A percentile compares a stretch with the other conserved stretches of the same genome.
Conservation (phyloP, 1,140 invertebrate species). For the Aporrectodea caliginosa region DNA sequence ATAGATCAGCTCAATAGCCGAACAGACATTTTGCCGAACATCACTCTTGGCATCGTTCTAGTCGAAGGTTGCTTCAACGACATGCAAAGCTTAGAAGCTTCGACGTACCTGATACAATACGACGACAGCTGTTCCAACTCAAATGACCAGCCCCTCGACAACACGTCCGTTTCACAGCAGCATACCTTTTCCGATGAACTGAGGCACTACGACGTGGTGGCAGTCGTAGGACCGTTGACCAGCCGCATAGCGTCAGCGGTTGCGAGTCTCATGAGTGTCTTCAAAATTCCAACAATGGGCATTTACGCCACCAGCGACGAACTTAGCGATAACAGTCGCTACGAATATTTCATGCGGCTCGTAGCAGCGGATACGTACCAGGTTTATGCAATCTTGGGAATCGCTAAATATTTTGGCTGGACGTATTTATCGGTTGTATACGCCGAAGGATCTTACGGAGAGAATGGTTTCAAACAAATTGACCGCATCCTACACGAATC, state of each 20-base stretch:
- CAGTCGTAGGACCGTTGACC: not conserved
- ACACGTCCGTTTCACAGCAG: too few relatives aligned
- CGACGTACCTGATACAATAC: too few relatives aligned
- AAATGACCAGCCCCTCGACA: too few relatives aligned
- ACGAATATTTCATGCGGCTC: slow-evolving; percentile 46
- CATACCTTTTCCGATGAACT: too few relatives aligned
- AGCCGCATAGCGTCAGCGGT: slow-evolving; percentile 66
- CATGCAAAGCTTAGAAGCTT: too few relatives aligned
- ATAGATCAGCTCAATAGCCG: too few relatives aligned
- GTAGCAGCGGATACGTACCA: slow-evolving; percentile 58
- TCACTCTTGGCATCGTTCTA: too few relatives aligned
- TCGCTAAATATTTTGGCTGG: slow-evolving; percentile 64
- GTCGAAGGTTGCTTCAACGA: too few relatives aligned
- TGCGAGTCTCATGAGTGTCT: slow-evolving; percentile 60
- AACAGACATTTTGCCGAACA: too few relatives aligned
- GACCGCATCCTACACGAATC: not conserved
- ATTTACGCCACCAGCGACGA: slow-evolving; percentile 11
- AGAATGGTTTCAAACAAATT: slow-evolving; percentile 59
- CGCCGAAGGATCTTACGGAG: slow-evolving; percentile 67
- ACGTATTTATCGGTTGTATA: slow-evolving; percentile 68
- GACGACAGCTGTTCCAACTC: too few relatives aligned
- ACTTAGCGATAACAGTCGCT: slow-evolving; percentile 45
- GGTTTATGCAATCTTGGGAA: slow-evolving; percentile 66
- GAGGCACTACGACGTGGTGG: not conserved
- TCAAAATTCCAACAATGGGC: slow-evolving; percentile 63